These are phyloP conservation scores for Columbina picui DNA, from an alignment of 2,113 vertebrate genomes.

Conservation along the genomic window DNA sequence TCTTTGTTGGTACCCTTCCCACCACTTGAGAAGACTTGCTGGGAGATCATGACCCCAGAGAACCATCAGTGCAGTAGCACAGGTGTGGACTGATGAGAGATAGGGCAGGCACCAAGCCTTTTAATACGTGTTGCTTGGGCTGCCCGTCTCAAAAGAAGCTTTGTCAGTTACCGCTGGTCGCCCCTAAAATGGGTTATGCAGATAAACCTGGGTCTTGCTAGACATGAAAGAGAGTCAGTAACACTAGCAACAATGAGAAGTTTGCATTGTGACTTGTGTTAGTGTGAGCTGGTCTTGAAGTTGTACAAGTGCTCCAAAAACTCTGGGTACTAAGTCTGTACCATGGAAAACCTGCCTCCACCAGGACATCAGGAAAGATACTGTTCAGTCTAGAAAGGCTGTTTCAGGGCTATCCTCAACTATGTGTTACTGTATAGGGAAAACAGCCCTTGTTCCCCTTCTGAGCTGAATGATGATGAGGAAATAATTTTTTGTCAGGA, in stretches of 20 bases:
- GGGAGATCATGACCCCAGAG: not conserved
- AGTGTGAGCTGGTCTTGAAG: not conserved
- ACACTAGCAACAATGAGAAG: not conserved
- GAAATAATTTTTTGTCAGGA: not conserved
- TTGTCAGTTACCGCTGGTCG: not conserved
- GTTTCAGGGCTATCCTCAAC: not conserved
- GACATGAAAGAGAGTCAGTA: not conserved
- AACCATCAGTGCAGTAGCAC: not conserved
- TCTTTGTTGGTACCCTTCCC: fast-evolving
- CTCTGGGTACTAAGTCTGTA: not conserved
- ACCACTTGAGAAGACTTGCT: not conserved
- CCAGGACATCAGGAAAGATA: not conserved
- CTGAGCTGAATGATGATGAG: not conserved
- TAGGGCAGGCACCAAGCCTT: not conserved
- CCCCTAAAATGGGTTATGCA: not conserved
- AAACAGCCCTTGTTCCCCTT: not conserved
- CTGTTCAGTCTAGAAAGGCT: not conserved
- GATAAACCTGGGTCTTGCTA: not conserved
- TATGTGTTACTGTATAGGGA: not conserved
- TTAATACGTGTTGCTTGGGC: not conserved
- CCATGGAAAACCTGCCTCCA: not conserved
- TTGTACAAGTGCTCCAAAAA: not conserved
- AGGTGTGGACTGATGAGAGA: not conserved
- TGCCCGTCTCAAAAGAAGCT: not conserved
- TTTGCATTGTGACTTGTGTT: not conserved